phyloP scores from a whole-genome alignment of 2,113 vertebrate species.

The Sinocyclocheilus rhinocerous region DNA sequence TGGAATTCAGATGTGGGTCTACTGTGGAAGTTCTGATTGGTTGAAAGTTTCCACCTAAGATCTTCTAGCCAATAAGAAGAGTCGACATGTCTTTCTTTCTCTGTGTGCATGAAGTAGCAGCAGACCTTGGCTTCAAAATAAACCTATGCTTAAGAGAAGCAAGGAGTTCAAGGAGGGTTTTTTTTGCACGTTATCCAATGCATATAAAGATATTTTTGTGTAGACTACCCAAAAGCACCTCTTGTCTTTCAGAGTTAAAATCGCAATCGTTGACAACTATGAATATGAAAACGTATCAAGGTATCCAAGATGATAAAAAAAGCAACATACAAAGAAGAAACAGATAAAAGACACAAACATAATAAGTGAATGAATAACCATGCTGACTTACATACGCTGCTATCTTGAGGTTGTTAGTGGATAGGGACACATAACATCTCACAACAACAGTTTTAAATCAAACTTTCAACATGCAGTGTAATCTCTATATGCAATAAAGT shows the following conservation, averaged over 20 bases:
- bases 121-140: neutral
- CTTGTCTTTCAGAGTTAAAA: slow-evolving; percentile 99
- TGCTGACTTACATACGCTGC: neutral
- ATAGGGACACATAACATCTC: neutral
- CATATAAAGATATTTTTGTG: slow-evolving; percentile 46
- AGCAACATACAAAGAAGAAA: slow-evolving; percentile 26
- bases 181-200: slow-evolving; percentile 15
- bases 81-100: slow-evolving; percentile 37
- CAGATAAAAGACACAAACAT: neutral
- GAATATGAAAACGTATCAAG: slow-evolving; percentile 86
- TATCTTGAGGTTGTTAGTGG: neutral
- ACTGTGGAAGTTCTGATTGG: slow-evolving; percentile 64
- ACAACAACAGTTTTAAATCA: neutral
- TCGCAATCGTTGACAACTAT: slow-evolving; percentile 84
- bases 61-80: slow-evolving; percentile 59
- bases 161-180: neutral
- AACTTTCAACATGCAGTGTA: neutral
- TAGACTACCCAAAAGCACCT: slow-evolving; percentile 79
- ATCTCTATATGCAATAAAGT: neutral
- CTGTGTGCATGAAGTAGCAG: slow-evolving; percentile 49
- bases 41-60: slow-evolving; percentile 40
- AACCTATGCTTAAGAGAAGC: neutral
- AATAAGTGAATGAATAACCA: slow-evolving; percentile 8
- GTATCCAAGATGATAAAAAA: slow-evolving; percentile 74
- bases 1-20: slow-evolving; percentile 40